These are phyloP conservation scores for Lepidostoma basale DNA, from an alignment of 1,140 invertebrate species.

Conservation along the genomic window DNA sequence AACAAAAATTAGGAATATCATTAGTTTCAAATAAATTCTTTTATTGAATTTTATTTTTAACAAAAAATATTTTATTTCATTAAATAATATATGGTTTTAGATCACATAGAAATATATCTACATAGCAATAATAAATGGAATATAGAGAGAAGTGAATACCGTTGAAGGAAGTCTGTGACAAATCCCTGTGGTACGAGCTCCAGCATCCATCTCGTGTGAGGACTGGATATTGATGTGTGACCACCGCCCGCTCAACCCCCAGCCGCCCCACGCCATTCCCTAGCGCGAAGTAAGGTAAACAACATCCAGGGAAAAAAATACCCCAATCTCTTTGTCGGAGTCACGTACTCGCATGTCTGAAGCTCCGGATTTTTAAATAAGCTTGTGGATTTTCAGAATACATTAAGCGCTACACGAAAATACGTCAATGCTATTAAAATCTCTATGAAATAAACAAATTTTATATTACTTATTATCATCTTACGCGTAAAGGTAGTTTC, in stretches of 20 bases:
- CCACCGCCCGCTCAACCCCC: slow-evolving; percentile 1
- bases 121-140: background rate
- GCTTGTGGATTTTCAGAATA: slow-evolving; percentile 14
- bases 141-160: no score
- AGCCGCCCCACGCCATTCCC: background rate
- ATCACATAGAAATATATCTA: background rate
- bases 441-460: no score
- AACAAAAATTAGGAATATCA: no score
- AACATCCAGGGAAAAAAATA: slow-evolving; percentile 6
- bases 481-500: no score
- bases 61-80: no score
- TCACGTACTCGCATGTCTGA: slow-evolving; percentile 26
- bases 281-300: slow-evolving; percentile 4
- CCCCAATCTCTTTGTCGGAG: slow-evolving; percentile 22
- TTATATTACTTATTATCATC: no score
- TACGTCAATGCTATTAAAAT: slow-evolving; percentile 1
- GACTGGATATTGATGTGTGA: slow-evolving; percentile 41
- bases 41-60: no score
- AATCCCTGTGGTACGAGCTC: no score
- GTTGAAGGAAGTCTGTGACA: slow-evolving; percentile 40
- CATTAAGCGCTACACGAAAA: background rate
- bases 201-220: slow-evolving; percentile 28
- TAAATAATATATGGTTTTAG: no score
- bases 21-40: no score
- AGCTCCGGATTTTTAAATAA: slow-evolving; percentile 11